phyloP scores from a whole-genome alignment of 2,888 invertebrate species.

The Willowsia nigromaculata region DNA sequence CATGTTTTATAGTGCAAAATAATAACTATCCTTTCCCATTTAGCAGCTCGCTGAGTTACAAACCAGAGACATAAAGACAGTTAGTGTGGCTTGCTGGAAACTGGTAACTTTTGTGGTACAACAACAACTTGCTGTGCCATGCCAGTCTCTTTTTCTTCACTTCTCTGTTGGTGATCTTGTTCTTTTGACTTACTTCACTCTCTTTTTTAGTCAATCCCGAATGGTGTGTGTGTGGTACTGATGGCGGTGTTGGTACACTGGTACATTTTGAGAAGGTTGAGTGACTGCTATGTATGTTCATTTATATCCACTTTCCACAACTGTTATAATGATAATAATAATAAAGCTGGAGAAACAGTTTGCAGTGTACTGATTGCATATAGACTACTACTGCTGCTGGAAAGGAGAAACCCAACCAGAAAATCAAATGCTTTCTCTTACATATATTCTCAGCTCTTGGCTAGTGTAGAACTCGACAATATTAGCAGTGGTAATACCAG shows the following conservation, averaged over 20 bases:
- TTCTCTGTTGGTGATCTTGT: slow-evolving; percentile 22
- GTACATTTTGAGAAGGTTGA: slow-evolving; percentile 11
- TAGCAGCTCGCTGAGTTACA: no score
- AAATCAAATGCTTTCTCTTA: neutral
- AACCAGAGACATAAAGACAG: neutral
- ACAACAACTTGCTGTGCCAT: neutral
- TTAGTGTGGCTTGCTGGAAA: neutral
- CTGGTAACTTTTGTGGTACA: neutral
- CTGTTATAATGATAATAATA: neutral
- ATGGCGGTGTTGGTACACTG: neutral
- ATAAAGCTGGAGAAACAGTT: neutral
- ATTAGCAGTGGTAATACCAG: neutral
- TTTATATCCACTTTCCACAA: no score
- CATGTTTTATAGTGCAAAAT: neutral
- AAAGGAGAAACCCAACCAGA: neutral
- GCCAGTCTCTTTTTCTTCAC: neutral
- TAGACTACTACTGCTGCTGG: neutral
- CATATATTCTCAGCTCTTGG: neutral
- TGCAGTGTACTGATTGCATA: neutral
- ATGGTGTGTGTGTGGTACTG: neutral
- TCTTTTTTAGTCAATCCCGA: slow-evolving; percentile 19
- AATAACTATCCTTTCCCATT: neutral
- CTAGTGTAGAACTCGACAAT: neutral
- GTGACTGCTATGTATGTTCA: neutral
- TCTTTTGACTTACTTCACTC: slow-evolving; percentile 42